A percentile compares a stretch with the other conserved stretches of the same genome.
phyloP scores from a whole-genome alignment of 2,797 vertebrate species.

The Anniella stebbinsi region DNA sequence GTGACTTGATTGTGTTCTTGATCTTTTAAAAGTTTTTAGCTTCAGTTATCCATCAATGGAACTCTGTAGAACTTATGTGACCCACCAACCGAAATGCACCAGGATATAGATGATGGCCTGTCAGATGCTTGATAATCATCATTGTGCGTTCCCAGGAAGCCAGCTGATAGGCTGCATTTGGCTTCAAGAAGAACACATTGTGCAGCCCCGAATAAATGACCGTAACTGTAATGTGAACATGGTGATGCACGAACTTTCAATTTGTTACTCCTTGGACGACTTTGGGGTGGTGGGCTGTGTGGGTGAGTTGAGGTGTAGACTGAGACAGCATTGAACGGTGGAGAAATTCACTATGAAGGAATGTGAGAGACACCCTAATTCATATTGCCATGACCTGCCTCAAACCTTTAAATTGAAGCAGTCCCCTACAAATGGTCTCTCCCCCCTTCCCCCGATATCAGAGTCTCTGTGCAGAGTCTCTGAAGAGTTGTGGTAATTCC shows the following conservation, averaged over 20 bases:
- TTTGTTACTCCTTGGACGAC: background rate
- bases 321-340: background rate
- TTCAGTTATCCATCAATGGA: background rate
- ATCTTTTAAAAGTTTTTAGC: background rate
- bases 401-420: conserved; percentile 7
- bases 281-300: background rate
- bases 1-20: background rate
- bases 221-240: background rate
- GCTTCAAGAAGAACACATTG: background rate
- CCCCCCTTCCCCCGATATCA: background rate
- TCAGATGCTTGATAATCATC: background rate
- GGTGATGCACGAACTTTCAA: background rate
- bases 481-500: conserved; percentile 25
- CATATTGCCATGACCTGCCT: background rate
- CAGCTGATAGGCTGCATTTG: background rate
- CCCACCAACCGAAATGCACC: background rate
- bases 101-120: background rate
- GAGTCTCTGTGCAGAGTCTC: background rate
- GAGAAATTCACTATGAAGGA: background rate
- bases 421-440: background rate
- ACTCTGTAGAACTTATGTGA: background rate
- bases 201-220: background rate
- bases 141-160: background rate
- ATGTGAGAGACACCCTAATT: background rate
- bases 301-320: background rate